Conservation (phyloP, 2,888 invertebrate species). For the Xylocampa areola region DNA sequence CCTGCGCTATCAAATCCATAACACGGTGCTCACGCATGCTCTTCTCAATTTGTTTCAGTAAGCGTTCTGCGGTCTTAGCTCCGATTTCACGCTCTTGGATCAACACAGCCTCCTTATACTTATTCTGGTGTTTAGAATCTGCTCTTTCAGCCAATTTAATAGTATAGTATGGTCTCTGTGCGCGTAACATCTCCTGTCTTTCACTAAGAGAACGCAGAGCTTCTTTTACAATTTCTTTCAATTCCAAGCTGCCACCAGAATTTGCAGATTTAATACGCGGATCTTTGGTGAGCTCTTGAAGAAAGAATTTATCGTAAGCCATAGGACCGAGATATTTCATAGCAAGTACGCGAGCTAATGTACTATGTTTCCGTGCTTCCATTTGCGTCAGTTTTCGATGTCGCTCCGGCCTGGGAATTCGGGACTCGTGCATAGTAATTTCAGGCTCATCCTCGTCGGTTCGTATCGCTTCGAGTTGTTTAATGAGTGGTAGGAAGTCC, state of each 20-base stretch:
- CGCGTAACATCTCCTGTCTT: slow-evolving; percentile 83
- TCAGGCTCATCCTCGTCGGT: slow-evolving; percentile 69
- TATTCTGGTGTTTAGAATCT: slow-evolving; percentile 80
- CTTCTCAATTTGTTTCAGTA: slow-evolving; percentile 77
- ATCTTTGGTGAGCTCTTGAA: slow-evolving; percentile 76
- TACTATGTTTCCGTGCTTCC: slow-evolving; percentile 80
- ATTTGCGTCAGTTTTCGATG: slow-evolving; percentile 81
- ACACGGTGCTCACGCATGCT: slow-evolving; percentile 75
- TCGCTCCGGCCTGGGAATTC: slow-evolving; percentile 76
- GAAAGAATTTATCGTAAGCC: slow-evolving; percentile 86
- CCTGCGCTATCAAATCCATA: slow-evolving; percentile 81
- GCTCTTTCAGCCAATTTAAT: slow-evolving; percentile 83
- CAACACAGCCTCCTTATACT: slow-evolving; percentile 77
- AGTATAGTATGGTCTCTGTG: slow-evolving; percentile 84
- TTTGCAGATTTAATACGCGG: slow-evolving; percentile 81
- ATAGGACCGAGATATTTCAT: slow-evolving; percentile 87
- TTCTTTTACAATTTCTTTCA: slow-evolving; percentile 72
- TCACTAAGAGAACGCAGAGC: slow-evolving; percentile 78
- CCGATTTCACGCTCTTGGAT: slow-evolving; percentile 79
- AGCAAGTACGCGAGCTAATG: slow-evolving; percentile 81
- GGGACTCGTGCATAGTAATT: slow-evolving; percentile 73
- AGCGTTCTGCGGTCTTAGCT: slow-evolving; percentile 77
- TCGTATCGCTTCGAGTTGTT: slow-evolving; percentile 71
- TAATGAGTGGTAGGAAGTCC: slow-evolving; percentile 83
- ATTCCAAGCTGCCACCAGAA: slow-evolving; percentile 71